A percentile compares a stretch with the other conserved stretches of the same genome.
Evolutionary conservation across 2,888 invertebrate genomes (phyloP).

Genomic region (Hoplodrina blanda): DNA sequence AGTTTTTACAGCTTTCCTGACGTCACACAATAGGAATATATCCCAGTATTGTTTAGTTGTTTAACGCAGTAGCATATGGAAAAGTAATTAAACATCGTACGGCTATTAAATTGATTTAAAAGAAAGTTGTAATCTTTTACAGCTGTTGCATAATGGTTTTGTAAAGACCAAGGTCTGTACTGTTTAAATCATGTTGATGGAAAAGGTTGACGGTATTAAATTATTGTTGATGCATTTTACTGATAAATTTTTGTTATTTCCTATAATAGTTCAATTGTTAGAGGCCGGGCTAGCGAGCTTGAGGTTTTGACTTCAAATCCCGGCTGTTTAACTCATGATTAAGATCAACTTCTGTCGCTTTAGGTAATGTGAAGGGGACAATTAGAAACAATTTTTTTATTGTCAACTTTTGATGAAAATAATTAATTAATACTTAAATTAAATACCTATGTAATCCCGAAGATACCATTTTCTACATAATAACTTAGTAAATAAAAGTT

Average conservation of each 20-base stretch:
- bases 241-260: constrained; percentile 2
- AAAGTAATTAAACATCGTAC: constrained; percentile 45
- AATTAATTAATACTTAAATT: too few relatives aligned
- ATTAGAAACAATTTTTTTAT: too few relatives aligned
- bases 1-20: constrained; percentile 1
- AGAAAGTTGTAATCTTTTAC: constrained; percentile 35
- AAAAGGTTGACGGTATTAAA: constrained; percentile 19
- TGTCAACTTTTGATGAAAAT: too few relatives aligned
- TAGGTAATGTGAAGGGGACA: too few relatives aligned
- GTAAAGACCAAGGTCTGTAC: constrained; percentile 4
- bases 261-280: neutral
- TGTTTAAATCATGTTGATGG: constrained; percentile 27
- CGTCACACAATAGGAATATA: constrained; percentile 38
- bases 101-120: constrained; percentile 57
- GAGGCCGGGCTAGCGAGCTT: neutral
- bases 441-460: neutral
- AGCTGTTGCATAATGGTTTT: constrained; percentile 11
- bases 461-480: neutral
- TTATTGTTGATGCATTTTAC: constrained; percentile 1
- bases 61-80: constrained; percentile 43
- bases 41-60: constrained; percentile 49
- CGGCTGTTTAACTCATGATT: neutral
- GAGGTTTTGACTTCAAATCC: neutral
- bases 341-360: neutral
- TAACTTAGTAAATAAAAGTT: neutral